phyloP scores from a whole-genome alignment of 2,888 invertebrate species.

The Lamellibrachia satsuma region DNA sequence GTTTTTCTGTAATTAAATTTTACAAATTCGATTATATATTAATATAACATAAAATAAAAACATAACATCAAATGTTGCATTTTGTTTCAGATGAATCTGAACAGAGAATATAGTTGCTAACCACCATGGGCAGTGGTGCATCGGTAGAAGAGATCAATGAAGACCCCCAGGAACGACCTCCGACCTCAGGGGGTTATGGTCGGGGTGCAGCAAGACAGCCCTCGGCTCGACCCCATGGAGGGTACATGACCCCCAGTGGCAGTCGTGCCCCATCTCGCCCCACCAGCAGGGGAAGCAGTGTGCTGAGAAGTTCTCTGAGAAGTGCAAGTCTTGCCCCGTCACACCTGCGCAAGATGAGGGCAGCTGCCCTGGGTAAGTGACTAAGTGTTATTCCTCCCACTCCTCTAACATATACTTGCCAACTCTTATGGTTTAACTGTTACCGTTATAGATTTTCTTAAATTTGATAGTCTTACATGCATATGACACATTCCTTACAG shows the following conservation, averaged over 20 bases:
- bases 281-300: slow-evolving; percentile 39
- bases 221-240: slow-evolving; percentile 21
- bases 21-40: background rate
- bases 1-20: background rate
- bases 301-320: slow-evolving; percentile 44
- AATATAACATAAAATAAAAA: background rate
- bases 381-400: background rate
- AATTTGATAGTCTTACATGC: too few relatives aligned
- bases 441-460: too few relatives aligned
- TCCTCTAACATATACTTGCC: background rate
- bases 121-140: slow-evolving; percentile 51
- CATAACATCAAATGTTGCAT: background rate
- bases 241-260: background rate
- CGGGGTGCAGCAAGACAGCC: slow-evolving; percentile 32
- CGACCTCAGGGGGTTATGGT: slow-evolving; percentile 28
- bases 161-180: slow-evolving; percentile 37
- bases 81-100: background rate
- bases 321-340: slow-evolving; percentile 35
- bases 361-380: slow-evolving; percentile 41
- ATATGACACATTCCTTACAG: too few relatives aligned
- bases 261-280: slow-evolving; percentile 25
- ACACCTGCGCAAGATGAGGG: slow-evolving; percentile 38
- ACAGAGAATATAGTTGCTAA: background rate
- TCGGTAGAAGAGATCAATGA: slow-evolving; percentile 48
- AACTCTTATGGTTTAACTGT: too few relatives aligned